These are phyloP conservation scores for Perithous albicinctus DNA, from an alignment of 2,888 invertebrate species.

Conservation along the genomic window DNA sequence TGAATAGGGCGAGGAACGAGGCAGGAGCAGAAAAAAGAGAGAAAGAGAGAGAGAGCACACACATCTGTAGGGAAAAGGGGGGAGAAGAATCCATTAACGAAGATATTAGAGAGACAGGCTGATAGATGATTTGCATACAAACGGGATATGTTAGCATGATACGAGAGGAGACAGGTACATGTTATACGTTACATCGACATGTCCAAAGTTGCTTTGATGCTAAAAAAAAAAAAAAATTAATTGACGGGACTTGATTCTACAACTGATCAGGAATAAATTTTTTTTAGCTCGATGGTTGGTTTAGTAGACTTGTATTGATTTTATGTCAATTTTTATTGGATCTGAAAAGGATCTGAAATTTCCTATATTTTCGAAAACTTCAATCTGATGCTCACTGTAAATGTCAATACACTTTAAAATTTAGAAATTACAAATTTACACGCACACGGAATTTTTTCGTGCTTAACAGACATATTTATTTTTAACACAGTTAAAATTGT, in stretches of 20 bases:
- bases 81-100: background rate
- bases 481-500: too few species aligned
- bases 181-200: background rate
- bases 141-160: conserved; percentile 26
- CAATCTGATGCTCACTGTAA: too few species aligned
- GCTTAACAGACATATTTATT: too few species aligned
- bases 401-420: background rate
- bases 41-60: background rate
- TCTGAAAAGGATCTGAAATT: too few species aligned
- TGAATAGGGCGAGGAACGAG: conserved; percentile 22
- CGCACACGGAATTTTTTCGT: background rate
- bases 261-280: too few species aligned
- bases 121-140: conserved; percentile 35
- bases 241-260: too few species aligned
- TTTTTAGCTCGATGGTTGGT: too few species aligned
- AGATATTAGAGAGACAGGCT: conserved; percentile 27
- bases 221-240: too few species aligned
- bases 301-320: too few species aligned
- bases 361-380: too few species aligned
- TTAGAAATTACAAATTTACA: background rate
- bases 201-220: background rate
- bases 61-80: background rate
- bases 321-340: too few species aligned
- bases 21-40: background rate
- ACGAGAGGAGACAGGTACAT: conserved; percentile 23